These are phyloP conservation scores for Apis cerana DNA, from an alignment of 1,140 invertebrate species.

Conservation along the genomic window DNA sequence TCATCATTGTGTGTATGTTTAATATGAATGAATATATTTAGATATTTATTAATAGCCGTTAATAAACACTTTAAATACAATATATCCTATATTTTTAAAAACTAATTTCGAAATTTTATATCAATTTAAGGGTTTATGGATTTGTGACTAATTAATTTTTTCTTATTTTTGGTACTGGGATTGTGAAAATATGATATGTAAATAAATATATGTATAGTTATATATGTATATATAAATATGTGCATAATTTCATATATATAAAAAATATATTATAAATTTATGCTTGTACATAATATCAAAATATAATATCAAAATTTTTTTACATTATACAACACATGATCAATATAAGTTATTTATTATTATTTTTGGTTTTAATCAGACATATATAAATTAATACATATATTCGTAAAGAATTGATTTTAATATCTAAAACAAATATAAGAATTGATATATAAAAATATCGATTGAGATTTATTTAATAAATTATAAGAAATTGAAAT, in stretches of 20 bases:
- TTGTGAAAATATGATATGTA: slow-evolving; percentile 30
- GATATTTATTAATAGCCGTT: slow-evolving; percentile 52
- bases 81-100: slow-evolving; percentile 39
- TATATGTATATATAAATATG: slow-evolving; percentile 2
- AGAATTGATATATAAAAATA: too few species aligned
- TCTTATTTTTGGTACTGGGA: slow-evolving; percentile 29
- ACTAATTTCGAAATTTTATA: slow-evolving; percentile 54
- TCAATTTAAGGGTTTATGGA: slow-evolving; percentile 56
- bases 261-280: slow-evolving; percentile 7
- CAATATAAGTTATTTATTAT: background rate
- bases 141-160: slow-evolving; percentile 62
- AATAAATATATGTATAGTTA: slow-evolving; percentile 26
- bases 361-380: background rate
- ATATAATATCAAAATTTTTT: background rate
- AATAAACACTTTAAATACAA: slow-evolving; percentile 54
- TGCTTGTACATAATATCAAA: background rate
- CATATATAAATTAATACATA: too few species aligned
- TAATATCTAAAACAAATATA: too few species aligned
- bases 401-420: too few species aligned
- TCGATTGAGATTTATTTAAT: too few species aligned
- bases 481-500: too few species aligned
- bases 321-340: background rate
- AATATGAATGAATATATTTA: slow-evolving; percentile 33
- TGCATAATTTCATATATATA: slow-evolving; percentile 18
- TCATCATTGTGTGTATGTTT: slow-evolving; percentile 64